A percentile compares a stretch with the other conserved stretches of the same genome.
phyloP scores from a whole-genome alignment of 2,113 vertebrate species.

The Aegithalos caudatus region DNA sequence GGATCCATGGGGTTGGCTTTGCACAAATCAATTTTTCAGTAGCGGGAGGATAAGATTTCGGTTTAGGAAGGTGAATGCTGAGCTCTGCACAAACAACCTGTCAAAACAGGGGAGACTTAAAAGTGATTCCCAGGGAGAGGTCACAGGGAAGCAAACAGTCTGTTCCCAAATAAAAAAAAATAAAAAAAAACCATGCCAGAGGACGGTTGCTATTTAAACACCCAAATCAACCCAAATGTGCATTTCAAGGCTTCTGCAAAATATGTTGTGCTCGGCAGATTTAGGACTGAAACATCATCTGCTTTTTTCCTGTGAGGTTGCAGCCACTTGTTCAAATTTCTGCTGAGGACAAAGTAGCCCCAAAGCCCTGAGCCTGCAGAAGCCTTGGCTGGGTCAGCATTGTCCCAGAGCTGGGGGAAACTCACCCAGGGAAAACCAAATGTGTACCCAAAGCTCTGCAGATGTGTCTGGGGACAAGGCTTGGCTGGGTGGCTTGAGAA shows the following conservation, averaged over 20 bases:
- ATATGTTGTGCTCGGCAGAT: background rate
- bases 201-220: background rate
- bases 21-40: background rate
- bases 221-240: background rate
- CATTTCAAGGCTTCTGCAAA: background rate
- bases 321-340: background rate
- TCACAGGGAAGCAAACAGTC: background rate
- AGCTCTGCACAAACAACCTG: constrained; percentile 40
- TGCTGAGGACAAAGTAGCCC: background rate
- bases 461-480: background rate
- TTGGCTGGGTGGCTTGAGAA: background rate
- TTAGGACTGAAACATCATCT: background rate
- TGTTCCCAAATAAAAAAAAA: background rate
- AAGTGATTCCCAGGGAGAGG: constrained; percentile 15
- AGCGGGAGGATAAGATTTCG: background rate
- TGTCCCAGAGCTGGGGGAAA: background rate
- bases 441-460: background rate
- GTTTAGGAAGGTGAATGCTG: constrained; percentile 23
- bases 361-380: background rate
- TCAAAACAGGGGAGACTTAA: constrained; percentile 32
- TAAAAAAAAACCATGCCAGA: background rate
- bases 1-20: background rate
- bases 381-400: background rate
- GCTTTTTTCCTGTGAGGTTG: background rate
- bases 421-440: background rate